Evolutionary conservation across 2,797 vertebrate genomes (phyloP), one percentile per base, ranked within the genome.

Genomic region (Dermochelys coriacea): DNA sequence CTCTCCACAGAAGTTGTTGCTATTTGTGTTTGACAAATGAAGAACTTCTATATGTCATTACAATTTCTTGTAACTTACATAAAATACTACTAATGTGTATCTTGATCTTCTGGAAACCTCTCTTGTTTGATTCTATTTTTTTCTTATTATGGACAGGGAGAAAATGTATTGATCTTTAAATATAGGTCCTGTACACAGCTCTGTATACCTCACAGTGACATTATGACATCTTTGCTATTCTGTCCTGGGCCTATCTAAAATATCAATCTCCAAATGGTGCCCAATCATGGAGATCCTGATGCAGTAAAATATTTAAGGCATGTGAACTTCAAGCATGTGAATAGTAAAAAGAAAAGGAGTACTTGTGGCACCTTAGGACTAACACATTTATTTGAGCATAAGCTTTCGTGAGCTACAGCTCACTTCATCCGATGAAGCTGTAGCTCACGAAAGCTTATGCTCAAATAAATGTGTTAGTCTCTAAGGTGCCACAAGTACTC

Each of bases 281-380:
- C 21, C 80, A 77, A 14, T 52, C 91, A 45, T 54, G n/a, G 12
- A 31, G 37, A n/a, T 71, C 21, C 12, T 34, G 18, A 80, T 52
- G 0, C 80, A 86, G 84, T 31, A 52, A 68, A 80, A 68, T 49
- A 93, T 23, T 31, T 34, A 31, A 80, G 27, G 7, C 4, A 57
- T 15, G 50, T 78, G 80, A 96, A 95, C 82, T 93, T 91, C 5
- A 68, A 92, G 34, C 12, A 78, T n/a, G 37, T 94, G 84, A 91
- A 92, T 87, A 93, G 91, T 80, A n/a, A n/a, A n/a, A n/a, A n/a
- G n/a, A n/a, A n/a, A n/a, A n/a, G n/a, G n/a, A n/a, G n/a, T n/a
- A n/a, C n/a, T n/a, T n/a, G n/a, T n/a, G n/a, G n/a, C n/a, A n/a
- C n/a, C n/a, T n/a, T n/a, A n/a, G n/a, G n/a, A n/a, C n/a, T n/a